phyloP scores from a whole-genome alignment of 2,797 vertebrate genomes.

The Tapirus indicus region DNA sequence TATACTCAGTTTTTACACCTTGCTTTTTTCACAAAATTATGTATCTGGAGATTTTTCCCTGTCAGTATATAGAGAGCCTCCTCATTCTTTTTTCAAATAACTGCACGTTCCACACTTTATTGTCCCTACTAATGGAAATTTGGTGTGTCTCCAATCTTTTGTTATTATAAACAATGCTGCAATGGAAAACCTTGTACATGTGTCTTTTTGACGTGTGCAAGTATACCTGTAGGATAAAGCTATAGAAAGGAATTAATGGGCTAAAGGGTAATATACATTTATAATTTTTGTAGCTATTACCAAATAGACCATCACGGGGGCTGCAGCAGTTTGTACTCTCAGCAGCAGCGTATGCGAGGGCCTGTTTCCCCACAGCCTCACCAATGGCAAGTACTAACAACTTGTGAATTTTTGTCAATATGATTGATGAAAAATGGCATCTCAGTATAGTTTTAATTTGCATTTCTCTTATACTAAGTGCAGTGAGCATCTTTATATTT shows the following conservation, averaged over 20 bases:
- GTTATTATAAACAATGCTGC: not conserved
- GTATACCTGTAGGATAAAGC: not conserved
- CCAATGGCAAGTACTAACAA: not conserved
- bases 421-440: not conserved
- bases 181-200: not conserved
- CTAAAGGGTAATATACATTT: not conserved
- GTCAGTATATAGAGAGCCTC: not conserved
- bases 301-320: not conserved
- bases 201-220: not conserved
- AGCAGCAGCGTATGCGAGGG: not conserved
- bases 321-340: too few species aligned
- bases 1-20: not conserved
- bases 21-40: not conserved
- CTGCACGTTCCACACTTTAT: not conserved
- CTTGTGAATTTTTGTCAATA: not conserved
- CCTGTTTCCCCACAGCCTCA: not conserved
- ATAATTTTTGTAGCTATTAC: not conserved
- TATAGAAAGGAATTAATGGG: not conserved
- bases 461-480: slow-evolving; percentile 29
- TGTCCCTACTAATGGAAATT: not conserved
- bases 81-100: not conserved
- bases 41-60: not conserved
- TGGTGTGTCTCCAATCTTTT: not conserved
- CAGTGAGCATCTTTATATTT: not conserved
- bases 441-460: not conserved